Evolutionary conservation across 2,888 invertebrate genomes (phyloP).

Genomic region (Baccha elongata): DNA sequence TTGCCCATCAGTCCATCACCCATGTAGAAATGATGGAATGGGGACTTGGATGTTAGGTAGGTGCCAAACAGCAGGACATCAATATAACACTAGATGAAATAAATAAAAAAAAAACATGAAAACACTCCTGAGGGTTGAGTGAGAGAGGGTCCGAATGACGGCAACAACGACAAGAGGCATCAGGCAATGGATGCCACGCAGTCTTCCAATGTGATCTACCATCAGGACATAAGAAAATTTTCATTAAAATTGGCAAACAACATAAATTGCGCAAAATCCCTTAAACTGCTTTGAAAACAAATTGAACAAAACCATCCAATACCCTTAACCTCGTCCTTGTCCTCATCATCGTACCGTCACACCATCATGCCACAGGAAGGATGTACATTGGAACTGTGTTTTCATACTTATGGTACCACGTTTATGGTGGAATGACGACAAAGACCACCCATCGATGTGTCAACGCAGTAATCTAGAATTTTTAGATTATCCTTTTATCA

Average conservation of each 20-base stretch:
- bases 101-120: slow-evolving; percentile 54
- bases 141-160: slow-evolving; percentile 9
- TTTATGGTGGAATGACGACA: slow-evolving; percentile 2
- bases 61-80: slow-evolving; percentile 71
- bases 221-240: slow-evolving; percentile 75
- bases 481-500: slow-evolving; percentile 69
- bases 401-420: background rate
- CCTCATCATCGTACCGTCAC: background rate
- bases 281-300: slow-evolving; percentile 77
- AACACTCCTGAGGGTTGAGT: background rate
- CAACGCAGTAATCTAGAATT: slow-evolving; percentile 71
- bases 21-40: background rate
- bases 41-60: slow-evolving; percentile 33
- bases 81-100: slow-evolving; percentile 53
- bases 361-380: slow-evolving; percentile 14
- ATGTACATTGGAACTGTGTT: slow-evolving; percentile 26
- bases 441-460: slow-evolving; percentile 66
- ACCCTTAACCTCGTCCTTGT: slow-evolving; percentile 13
- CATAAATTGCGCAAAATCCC: slow-evolving; percentile 76
- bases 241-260: slow-evolving; percentile 77
- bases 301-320: slow-evolving; percentile 73
- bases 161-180: background rate
- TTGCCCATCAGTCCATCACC: background rate
- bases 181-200: slow-evolving; percentile 31
- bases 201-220: slow-evolving; percentile 58